Conservation (phyloP, 2,113 vertebrate genomes). For the Brachionichthys hirsutus region DNA sequence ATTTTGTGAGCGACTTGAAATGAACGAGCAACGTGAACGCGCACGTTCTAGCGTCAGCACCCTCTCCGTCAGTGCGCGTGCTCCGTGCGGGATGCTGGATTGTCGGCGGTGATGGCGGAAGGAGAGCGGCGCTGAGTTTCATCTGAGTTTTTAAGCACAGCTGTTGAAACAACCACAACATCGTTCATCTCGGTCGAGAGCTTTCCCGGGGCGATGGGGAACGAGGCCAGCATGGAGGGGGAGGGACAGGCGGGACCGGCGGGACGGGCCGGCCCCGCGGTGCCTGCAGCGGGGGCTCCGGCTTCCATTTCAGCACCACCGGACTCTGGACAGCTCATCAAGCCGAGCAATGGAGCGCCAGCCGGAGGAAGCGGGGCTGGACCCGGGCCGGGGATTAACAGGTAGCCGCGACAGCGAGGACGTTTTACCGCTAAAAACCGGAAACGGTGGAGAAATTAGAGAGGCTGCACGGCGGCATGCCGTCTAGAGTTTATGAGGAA, state of each 20-base stretch:
- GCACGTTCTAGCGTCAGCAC: constrained; percentile 71
- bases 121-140: constrained; percentile 79
- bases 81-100: constrained; percentile 79
- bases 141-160: constrained; percentile 65
- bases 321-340: constrained; percentile 82
- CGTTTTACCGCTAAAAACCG: constrained; percentile 33
- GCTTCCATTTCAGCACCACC: constrained; percentile 84
- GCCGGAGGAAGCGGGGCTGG: constrained; percentile 74
- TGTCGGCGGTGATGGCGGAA: constrained; percentile 85
- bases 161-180: constrained; percentile 66
- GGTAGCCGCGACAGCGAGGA: constrained; percentile 68
- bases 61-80: constrained; percentile 73
- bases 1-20: no score
- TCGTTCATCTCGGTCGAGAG: constrained; percentile 65
- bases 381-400: constrained; percentile 79
- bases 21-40: constrained; percentile 43
- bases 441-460: constrained; percentile 32
- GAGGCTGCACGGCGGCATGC: constrained; percentile 31
- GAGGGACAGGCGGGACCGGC: constrained; percentile 76
- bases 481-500: constrained; percentile 7
- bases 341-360: constrained; percentile 81
- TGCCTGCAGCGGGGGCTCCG: constrained; percentile 75
- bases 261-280: constrained; percentile 61
- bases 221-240: constrained; percentile 81
- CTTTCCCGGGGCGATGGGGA: constrained; percentile 76